Conservation (phyloP, 2,888 invertebrate species). For the Platypus cylindrus region DNA sequence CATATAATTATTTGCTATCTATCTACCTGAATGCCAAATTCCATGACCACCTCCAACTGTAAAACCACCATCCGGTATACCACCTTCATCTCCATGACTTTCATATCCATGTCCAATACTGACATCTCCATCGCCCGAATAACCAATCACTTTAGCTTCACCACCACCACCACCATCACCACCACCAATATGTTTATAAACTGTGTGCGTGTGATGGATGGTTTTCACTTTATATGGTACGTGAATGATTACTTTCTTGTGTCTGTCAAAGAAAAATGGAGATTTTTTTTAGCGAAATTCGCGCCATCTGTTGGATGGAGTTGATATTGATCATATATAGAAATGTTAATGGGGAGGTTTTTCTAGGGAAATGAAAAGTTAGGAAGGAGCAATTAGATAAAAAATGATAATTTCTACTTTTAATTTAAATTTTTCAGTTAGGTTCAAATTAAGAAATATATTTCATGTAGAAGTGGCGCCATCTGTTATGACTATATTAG, state of each 20-base stretch:
- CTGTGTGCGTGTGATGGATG: slow-evolving; percentile 65
- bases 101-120: slow-evolving; percentile 28
- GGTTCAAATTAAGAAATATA: no score
- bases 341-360: no score
- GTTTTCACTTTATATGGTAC: slow-evolving; percentile 66
- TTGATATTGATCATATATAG: no score
- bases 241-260: slow-evolving; percentile 65
- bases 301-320: no score
- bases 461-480: no score
- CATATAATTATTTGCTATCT: slow-evolving; percentile 3
- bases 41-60: slow-evolving; percentile 24
- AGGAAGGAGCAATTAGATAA: no score
- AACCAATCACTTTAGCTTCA: slow-evolving; percentile 55
- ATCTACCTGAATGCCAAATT: slow-evolving; percentile 20
- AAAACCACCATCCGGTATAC: slow-evolving; percentile 20
- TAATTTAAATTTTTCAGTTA: no score
- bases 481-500: no score
- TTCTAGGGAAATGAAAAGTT: no score
- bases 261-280: slow-evolving; percentile 25
- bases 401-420: no score
- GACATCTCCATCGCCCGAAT: slow-evolving; percentile 42
- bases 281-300: no score
- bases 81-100: slow-evolving; percentile 20
- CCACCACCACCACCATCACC: slow-evolving; percentile 38
- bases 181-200: slow-evolving; percentile 56